Conservation (phyloP, 1,140 invertebrate species). For the Heliconius himera region DNA sequence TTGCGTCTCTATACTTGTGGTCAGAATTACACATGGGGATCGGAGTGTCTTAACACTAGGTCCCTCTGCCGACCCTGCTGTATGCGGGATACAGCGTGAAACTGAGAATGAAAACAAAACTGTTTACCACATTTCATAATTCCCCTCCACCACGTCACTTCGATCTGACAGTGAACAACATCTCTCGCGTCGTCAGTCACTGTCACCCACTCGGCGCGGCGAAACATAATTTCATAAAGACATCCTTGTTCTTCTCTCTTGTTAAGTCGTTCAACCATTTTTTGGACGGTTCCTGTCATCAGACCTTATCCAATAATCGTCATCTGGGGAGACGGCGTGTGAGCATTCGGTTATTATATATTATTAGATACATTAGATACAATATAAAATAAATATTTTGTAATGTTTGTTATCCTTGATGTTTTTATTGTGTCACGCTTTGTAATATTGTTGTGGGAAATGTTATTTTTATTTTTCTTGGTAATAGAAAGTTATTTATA, state of each 20-base stretch:
- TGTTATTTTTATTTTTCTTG: not conserved
- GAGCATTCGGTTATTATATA: not conserved
- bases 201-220: conserved; percentile 68
- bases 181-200: conserved; percentile 72
- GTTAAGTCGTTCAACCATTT: conserved; percentile 48
- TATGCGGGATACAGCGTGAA: no score
- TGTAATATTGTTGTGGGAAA: no score
- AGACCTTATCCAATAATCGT: conserved; percentile 51
- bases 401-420: not conserved
- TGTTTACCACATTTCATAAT: conserved; percentile 40
- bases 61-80: no score
- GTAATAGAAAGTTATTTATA: not conserved
- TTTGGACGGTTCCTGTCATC: conserved; percentile 41
- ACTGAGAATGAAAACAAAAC: not conserved
- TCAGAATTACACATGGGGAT: no score
- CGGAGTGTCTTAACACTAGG: no score
- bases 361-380: no score
- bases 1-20: no score
- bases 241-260: conserved; percentile 61
- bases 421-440: not conserved
- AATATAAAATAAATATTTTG: not conserved
- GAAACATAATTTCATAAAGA: conserved; percentile 78
- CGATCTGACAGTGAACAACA: conserved; percentile 76
- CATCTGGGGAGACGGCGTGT: conserved; percentile 14
- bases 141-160: conserved; percentile 67